Evolutionary conservation across 2,113 vertebrate genomes (phyloP).

Genomic region (Neodon shergylaensis): DNA sequence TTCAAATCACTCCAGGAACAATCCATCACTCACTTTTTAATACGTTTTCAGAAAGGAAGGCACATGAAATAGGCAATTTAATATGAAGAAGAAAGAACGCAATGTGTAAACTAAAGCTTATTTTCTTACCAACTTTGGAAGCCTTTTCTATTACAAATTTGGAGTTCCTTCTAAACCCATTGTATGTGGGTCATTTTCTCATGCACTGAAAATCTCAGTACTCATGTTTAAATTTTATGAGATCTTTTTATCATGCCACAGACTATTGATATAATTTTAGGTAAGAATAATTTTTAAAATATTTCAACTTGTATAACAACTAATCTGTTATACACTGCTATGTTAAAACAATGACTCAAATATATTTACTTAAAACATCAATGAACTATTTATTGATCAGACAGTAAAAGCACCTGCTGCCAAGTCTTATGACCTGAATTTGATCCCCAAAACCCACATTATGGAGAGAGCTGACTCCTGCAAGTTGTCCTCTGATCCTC

Average conservation of each 20-base stretch:
- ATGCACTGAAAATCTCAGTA: neutral
- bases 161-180: neutral
- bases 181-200: neutral
- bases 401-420: too few species aligned
- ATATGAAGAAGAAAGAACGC: neutral
- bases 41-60: neutral
- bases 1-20: neutral
- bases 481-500: neutral
- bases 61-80: neutral
- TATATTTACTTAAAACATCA: neutral
- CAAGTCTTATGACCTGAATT: neutral
- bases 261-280: neutral
- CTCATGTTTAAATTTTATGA: constrained; percentile 2
- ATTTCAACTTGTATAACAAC: neutral
- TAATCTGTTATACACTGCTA: neutral
- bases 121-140: neutral
- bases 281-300: neutral
- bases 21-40: neutral
- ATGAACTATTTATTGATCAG: neutral
- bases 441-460: neutral
- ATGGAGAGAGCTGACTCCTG: neutral
- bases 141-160: neutral
- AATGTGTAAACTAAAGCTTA: neutral
- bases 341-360: neutral
- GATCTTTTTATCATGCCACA: neutral